Evolutionary conservation across 2,888 invertebrate species (phyloP).

Genomic region (Protodeltote pygarga): DNA sequence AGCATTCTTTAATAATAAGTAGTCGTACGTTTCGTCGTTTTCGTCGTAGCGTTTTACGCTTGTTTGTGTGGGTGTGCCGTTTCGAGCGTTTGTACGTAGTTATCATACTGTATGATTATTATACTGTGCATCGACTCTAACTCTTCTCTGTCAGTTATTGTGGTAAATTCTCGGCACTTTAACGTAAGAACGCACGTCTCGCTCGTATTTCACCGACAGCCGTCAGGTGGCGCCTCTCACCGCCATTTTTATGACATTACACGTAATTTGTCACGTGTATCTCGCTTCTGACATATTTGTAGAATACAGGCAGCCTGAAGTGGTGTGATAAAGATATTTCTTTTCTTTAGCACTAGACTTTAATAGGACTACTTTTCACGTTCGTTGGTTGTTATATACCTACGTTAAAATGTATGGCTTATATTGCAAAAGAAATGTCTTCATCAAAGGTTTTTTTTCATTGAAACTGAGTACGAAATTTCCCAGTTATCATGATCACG

Average conservation of each 20-base stretch:
- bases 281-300: conserved; percentile 36
- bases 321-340: conserved; percentile 21
- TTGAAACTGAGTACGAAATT: background rate
- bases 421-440: conserved; percentile 3
- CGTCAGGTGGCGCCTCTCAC: conserved; percentile 40
- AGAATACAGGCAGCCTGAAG: conserved; percentile 24
- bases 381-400: conserved; percentile 23
- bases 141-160: conserved; percentile 34
- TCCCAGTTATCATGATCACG: background rate
- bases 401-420: conserved; percentile 21
- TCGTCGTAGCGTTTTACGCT: background rate
- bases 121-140: too few species aligned
- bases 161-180: conserved; percentile 22
- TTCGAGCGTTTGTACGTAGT: too few species aligned
- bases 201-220: conserved; percentile 18
- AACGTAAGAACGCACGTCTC: conserved; percentile 29
- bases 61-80: background rate
- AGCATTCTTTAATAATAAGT: conserved; percentile 27
- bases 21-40: conserved; percentile 6
- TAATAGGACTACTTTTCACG: conserved; percentile 25
- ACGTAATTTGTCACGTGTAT: conserved; percentile 44
- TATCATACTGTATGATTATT: too few species aligned
- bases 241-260: conserved; percentile 46
- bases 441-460: background rate
- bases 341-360: conserved; percentile 30